Percentiles rank a stretch among this genome's conserved stretches.
Evolutionary conservation across 2,888 invertebrate species (phyloP).

Genomic region (Himalopsyche japonica): DNA sequence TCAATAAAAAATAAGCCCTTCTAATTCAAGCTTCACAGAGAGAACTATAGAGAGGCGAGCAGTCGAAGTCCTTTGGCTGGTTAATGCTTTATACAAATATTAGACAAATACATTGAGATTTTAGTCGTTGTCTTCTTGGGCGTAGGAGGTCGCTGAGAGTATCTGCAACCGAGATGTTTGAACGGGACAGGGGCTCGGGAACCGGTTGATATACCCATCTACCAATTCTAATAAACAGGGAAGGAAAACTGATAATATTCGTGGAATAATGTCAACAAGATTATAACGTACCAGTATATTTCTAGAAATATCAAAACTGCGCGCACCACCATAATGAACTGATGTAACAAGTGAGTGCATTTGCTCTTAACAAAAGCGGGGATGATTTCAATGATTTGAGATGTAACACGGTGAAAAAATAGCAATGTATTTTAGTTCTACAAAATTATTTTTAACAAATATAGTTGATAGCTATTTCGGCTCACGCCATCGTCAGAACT

Average conservation of each 20-base stretch:
- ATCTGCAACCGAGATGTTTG: conserved; percentile 23
- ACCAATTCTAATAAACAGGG: background rate
- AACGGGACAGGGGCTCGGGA: background rate
- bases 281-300: background rate
- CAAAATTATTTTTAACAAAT: too few relatives aligned
- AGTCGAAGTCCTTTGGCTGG: conserved; percentile 22
- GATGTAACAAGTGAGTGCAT: too few relatives aligned
- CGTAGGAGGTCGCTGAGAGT: conserved; percentile 7
- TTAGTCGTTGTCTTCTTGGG: conserved; percentile 6
- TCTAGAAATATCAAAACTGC: background rate
- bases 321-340: too few relatives aligned
- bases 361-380: too few relatives aligned
- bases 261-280: background rate
- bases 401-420: too few relatives aligned
- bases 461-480: too few relatives aligned
- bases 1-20: background rate
- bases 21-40: background rate
- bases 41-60: background rate
- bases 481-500: too few relatives aligned
- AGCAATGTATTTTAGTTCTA: too few relatives aligned
- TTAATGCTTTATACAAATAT: conserved; percentile 40
- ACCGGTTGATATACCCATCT: background rate
- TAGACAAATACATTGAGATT: conserved; percentile 37
- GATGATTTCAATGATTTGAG: too few relatives aligned
- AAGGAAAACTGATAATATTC: background rate